Percentiles rank a stretch among this genome's conserved stretches.
Conservation (phyloP, 2,888 invertebrate species). For the Phaedon cochleariae region DNA sequence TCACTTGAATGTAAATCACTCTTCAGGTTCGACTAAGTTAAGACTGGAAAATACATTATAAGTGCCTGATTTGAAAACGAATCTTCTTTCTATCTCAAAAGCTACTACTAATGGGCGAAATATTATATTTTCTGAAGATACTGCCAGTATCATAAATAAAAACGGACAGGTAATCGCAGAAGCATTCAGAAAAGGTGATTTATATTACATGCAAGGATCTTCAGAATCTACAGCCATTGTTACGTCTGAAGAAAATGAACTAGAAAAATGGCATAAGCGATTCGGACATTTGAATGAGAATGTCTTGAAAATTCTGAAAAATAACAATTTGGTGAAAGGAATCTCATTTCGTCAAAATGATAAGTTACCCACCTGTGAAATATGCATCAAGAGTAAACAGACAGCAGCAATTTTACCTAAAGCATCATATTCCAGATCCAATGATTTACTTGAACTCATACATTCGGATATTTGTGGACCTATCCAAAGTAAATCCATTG, state of each 20-base stretch:
- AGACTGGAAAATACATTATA: background rate
- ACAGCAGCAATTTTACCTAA: background rate
- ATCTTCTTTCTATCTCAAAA: conserved; percentile 3
- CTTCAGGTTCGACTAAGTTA: background rate
- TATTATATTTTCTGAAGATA: background rate
- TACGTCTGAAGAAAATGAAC: background rate
- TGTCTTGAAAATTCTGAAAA: background rate
- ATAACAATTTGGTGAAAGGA: background rate
- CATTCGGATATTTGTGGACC: conserved; percentile 4
- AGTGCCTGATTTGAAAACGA: conserved; percentile 6
- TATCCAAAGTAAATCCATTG: background rate
- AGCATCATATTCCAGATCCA: background rate
- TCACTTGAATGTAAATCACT: background rate
- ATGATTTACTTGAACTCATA: background rate
- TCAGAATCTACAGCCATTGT: background rate
- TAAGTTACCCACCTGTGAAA: background rate
- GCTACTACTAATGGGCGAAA: background rate
- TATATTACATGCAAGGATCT: background rate
- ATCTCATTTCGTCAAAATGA: background rate
- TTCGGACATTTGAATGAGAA: conserved; percentile 1
- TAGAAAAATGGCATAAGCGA: background rate
- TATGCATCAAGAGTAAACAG: conserved; percentile 3
- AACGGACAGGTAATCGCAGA: background rate
- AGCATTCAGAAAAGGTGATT: background rate
- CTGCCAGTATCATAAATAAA: background rate